Percentiles rank a stretch among this genome's conserved stretches.
These are phyloP conservation scores for Scaptodrosophila latifasciaeformis DNA, from an alignment of 2,888 invertebrate genomes.

Conservation along the genomic window DNA sequence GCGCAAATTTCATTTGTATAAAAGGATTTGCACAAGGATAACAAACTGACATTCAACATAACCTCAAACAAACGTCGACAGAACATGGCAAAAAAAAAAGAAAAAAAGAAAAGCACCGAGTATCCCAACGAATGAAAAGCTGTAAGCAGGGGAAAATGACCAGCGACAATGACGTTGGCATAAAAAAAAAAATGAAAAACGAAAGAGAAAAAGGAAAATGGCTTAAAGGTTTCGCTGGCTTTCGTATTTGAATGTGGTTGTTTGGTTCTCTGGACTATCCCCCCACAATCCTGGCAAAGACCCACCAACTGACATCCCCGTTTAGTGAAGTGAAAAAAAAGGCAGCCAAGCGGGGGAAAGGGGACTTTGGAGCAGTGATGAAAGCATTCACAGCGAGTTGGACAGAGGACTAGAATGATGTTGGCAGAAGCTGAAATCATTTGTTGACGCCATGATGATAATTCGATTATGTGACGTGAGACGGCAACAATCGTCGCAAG, in stretches of 20 bases:
- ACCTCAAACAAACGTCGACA: constrained; percentile 60
- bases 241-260: constrained; percentile 23
- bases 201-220: constrained; percentile 18
- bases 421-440: constrained; percentile 59
- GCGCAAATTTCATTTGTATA: constrained; percentile 70
- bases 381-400: no score
- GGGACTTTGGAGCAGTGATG: constrained; percentile 28
- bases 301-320: no score
- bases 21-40: constrained; percentile 72
- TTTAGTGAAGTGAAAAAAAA: constrained; percentile 45
- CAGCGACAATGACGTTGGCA: constrained; percentile 55
- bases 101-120: constrained; percentile 21
- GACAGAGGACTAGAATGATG: no score
- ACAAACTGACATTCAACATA: constrained; percentile 71
- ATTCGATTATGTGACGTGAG: constrained; percentile 71
- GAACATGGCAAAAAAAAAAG: constrained; percentile 22
- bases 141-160: constrained; percentile 59
- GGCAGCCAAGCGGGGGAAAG: constrained; percentile 6
- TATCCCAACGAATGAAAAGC: constrained; percentile 28
- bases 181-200: constrained; percentile 31
- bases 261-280: background rate
- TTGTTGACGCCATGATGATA: constrained; percentile 73
- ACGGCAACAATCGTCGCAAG: constrained; percentile 15
- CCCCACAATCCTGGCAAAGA: no score
- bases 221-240: constrained; percentile 26